Base-by-base conservation (phyloP, 2,888 invertebrate genomes). In the Andrena trimmerana region DNA sequence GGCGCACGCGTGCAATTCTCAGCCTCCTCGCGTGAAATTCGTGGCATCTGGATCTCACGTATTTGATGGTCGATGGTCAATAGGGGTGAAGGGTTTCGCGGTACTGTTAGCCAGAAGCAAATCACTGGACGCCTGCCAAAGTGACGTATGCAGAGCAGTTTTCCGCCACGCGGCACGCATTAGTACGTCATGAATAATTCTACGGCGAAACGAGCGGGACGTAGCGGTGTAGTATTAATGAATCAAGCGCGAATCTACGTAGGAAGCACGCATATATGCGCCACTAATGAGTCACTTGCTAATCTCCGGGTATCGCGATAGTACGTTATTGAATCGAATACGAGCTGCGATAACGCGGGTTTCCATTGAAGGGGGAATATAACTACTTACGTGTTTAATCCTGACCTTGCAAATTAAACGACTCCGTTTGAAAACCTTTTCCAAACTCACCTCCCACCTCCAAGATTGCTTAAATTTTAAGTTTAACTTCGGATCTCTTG, bases 181-280 rank as follows among this genome's bases (percentile, higher is more conserved):
- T 66, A 54, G 1, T 36, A 16, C 27, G 20, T 66, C 20, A n/a
- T 36, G n/a, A 16, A 31, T 54, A 36, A 42, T 66, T 66, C 36
- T 66, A 13, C n/a, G 5, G 8, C 36, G 42, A 66, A 16, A 36
- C 5, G 2, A 6, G 36, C 36, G 20, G 54, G 16, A 50, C 52
- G 50, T 33, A 33, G 33, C 16, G 8, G 36, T 54, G 8, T 13
- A 33, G 33, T 72, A 72, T 65, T 27, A 73, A 66, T 54, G 36
- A 73, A 29, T 54, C 20, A 36, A n/a, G 0, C 16, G 2, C 13
- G 33, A n/a, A 54, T 57, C 2, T 16, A 24, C 13, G n/a, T 7
- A 2, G 63, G 36, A 36, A 36, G 36, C 24, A 5, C 24, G 24
- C 57, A 16, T 59, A 59, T 59, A 36, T 63, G 31, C 31, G 7